These are phyloP conservation scores for Dendrocincla fuliginosa DNA, from an alignment of 2,797 vertebrate genomes.

Conservation along the genomic window DNA sequence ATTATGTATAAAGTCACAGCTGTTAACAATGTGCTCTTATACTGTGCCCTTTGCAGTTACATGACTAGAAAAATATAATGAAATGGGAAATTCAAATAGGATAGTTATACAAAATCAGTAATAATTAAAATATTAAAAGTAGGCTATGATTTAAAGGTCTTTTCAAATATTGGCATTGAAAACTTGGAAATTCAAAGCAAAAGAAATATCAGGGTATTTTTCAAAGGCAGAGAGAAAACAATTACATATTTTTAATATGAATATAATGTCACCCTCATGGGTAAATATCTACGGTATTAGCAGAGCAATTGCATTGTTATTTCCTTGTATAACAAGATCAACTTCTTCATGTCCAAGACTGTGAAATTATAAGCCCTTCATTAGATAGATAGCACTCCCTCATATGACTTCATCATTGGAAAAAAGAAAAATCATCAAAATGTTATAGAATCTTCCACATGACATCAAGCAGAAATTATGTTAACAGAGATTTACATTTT, in stretches of 20 bases:
- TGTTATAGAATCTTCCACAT: background rate
- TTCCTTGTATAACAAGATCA: background rate
- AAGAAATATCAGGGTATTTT: background rate
- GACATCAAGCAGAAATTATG: background rate
- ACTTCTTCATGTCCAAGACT: background rate
- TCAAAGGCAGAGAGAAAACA: background rate
- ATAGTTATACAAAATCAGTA: background rate
- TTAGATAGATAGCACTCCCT: background rate
- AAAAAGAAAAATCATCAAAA: background rate
- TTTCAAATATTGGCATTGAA: background rate
- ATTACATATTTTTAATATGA: background rate
- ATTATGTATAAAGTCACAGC: background rate
- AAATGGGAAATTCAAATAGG: background rate
- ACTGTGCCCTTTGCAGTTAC: background rate
- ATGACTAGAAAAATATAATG: background rate
- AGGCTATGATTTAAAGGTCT: background rate
- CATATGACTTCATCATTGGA: background rate
- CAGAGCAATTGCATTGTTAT: background rate
- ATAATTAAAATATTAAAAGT: background rate
- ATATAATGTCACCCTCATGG: background rate
- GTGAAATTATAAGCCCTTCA: background rate
- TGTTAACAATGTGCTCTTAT: background rate
- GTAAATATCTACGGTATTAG: background rate
- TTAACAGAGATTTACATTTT: background rate
- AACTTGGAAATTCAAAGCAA: background rate